Evolutionary conservation across 2,888 invertebrate species (phyloP).

Genomic region (Leucoptera coffeella): DNA sequence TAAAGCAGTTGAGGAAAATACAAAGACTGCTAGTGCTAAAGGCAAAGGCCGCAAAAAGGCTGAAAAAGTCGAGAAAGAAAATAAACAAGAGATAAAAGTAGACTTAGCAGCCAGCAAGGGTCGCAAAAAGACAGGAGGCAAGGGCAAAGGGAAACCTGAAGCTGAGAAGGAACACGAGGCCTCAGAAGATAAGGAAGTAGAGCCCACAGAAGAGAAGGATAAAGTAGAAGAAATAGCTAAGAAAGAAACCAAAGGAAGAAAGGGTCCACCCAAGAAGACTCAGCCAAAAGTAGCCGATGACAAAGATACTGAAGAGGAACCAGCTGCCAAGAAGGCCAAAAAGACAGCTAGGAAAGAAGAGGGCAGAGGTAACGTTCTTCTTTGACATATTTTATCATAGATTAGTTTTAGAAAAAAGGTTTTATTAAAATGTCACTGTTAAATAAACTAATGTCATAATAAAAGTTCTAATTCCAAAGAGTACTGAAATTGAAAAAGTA

Average conservation of each 20-base stretch:
- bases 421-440: neutral
- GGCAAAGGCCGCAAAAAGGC: conserved; percentile 9
- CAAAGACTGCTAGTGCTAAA: conserved; percentile 9
- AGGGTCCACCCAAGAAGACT: conserved; percentile 20
- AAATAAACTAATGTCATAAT: neutral
- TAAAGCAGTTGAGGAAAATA: conserved; percentile 14
- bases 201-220: conserved; percentile 12
- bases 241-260: conserved; percentile 23
- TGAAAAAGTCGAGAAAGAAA: conserved; percentile 9
- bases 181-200: conserved; percentile 8
- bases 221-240: conserved; percentile 19
- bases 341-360: conserved; percentile 27
- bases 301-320: conserved; percentile 13
- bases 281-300: conserved; percentile 10
- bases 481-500: conserved; percentile 17
- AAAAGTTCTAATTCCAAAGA: conserved; percentile 11
- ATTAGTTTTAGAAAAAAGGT: neutral
- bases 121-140: too few relatives aligned
- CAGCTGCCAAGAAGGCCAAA: conserved; percentile 18
- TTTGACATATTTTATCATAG: neutral
- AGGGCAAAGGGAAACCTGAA: too few relatives aligned
- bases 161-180: conserved; percentile 6
- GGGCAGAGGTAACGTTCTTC: conserved; percentile 11
- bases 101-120: too few relatives aligned
- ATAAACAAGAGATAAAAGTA: conserved; percentile 3